Conservation (phyloP, 2,888 invertebrate genomes). For the Hirtodrosophila duncani region DNA sequence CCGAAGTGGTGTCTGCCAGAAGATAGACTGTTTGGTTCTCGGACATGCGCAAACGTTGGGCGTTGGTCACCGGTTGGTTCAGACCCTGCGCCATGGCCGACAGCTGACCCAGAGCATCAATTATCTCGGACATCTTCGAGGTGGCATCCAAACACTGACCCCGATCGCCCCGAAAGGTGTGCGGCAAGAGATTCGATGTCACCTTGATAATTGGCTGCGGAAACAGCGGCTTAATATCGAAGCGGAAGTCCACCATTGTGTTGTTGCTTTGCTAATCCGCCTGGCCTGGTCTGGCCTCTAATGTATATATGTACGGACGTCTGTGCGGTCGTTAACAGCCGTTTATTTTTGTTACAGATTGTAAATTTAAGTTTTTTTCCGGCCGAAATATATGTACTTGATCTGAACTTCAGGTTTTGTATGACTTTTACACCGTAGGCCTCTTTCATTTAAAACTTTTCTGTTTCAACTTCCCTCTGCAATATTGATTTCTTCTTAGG, state of each 20-base stretch:
- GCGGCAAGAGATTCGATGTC: conserved; percentile 5
- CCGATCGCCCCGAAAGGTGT: background rate
- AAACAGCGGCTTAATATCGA: conserved; percentile 27
- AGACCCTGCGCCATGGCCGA: conserved; percentile 86
- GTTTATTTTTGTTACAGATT: too few species aligned
- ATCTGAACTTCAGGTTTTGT: too few species aligned
- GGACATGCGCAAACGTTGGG: conserved; percentile 81
- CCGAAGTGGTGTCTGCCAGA: conserved; percentile 64
- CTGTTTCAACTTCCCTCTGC: too few species aligned
- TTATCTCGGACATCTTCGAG: conserved; percentile 77
- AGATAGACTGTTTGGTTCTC: conserved; percentile 67
- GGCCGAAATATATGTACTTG: too few species aligned
- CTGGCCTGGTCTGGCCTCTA: too few species aligned
- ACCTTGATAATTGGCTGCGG: conserved; percentile 21
- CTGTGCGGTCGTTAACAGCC: too few species aligned
- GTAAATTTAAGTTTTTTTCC: too few species aligned
- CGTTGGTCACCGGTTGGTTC: conserved; percentile 84
- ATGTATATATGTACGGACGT: too few species aligned
- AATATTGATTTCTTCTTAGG: too few species aligned
- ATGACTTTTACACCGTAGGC: too few species aligned
- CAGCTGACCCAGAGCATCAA: conserved; percentile 84
- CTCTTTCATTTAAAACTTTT: too few species aligned
- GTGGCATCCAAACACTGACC: background rate
- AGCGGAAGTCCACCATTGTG: conserved; percentile 8
- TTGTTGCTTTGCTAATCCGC: too few species aligned